Percentiles rank a stretch among this genome's conserved stretches.
Evolutionary conservation across 2,797 vertebrate species (phyloP).

Genomic region (Carapus acus): DNA sequence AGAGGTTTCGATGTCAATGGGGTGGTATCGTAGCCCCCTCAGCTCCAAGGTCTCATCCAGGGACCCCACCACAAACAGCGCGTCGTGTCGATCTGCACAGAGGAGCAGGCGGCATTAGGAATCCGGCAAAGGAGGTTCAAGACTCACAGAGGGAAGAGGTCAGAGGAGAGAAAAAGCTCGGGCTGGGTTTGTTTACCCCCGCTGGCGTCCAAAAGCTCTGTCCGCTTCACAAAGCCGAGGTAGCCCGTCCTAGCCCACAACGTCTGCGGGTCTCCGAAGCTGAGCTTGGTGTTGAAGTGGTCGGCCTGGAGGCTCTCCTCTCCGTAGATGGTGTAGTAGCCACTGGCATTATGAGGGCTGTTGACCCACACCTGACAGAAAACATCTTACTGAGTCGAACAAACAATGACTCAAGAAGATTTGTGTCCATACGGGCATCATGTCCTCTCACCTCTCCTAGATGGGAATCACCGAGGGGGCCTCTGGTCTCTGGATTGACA

Average conservation of each 20-base stretch:
- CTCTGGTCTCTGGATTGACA: slow-evolving; percentile 95
- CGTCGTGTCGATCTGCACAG: slow-evolving; percentile 93
- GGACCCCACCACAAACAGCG: slow-evolving; percentile 92
- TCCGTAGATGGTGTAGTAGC: slow-evolving; percentile 97
- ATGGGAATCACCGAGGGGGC: slow-evolving; percentile 95
- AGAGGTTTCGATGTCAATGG: slow-evolving; percentile 93
- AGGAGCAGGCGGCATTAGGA: too few relatives aligned
- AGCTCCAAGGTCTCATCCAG: slow-evolving; percentile 95
- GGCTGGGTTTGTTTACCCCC: slow-evolving; percentile 75
- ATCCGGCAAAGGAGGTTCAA: too few relatives aligned
- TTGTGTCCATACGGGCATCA: background rate
- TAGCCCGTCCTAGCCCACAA: slow-evolving; percentile 95
- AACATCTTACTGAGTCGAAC: background rate
- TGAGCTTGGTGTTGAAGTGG: slow-evolving; percentile 96
- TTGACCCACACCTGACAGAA: slow-evolving; percentile 88
- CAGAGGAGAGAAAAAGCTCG: too few relatives aligned
- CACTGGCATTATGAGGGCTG: slow-evolving; percentile 92
- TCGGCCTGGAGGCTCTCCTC: slow-evolving; percentile 94
- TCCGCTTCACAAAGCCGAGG: slow-evolving; percentile 93
- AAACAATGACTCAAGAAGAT: slow-evolving; percentile 1
- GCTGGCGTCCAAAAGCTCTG: slow-evolving; percentile 89
- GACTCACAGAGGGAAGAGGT: too few relatives aligned
- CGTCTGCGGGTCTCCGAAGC: slow-evolving; percentile 93
- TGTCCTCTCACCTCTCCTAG: slow-evolving; percentile 83
- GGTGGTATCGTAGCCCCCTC: slow-evolving; percentile 92